Evolutionary conservation across 1,140 invertebrate genomes (phyloP).

Genomic region (Drosophila mauritiana): DNA sequence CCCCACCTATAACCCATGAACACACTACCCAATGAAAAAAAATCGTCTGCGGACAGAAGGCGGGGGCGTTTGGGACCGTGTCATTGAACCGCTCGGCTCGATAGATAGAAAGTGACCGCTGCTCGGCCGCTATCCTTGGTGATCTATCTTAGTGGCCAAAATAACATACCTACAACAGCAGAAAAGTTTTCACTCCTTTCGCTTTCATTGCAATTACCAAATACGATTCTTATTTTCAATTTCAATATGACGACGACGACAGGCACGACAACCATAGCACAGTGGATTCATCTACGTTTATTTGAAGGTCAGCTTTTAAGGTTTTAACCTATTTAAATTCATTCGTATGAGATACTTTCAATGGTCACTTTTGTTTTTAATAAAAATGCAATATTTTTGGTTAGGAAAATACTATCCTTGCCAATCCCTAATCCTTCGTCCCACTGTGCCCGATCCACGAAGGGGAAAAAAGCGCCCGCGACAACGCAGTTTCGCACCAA

Average conservation of each 20-base stretch:
- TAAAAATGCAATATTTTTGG: neutral
- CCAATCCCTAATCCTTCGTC: neutral
- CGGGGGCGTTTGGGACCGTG: slow-evolving; percentile 50
- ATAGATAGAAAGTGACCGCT: slow-evolving; percentile 71
- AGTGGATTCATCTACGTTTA: slow-evolving; percentile 7
- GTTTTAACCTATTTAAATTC: neutral
- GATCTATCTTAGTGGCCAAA: slow-evolving; percentile 81
- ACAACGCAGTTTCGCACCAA: slow-evolving; percentile 81
- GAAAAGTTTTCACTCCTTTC: slow-evolving; percentile 80
- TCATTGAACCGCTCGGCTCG: slow-evolving; percentile 61
- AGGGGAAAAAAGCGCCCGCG: slow-evolving; percentile 44
- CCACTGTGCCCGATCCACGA: slow-evolving; percentile 57
- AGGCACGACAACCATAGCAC: slow-evolving; percentile 57
- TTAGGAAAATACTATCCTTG: neutral
- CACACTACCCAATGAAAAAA: slow-evolving; percentile 9
- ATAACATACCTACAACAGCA: slow-evolving; percentile 44
- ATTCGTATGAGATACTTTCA: too few relatives aligned
- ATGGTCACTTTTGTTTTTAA: too few relatives aligned
- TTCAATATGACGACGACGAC: slow-evolving; percentile 81
- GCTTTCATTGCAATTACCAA: slow-evolving; percentile 83
- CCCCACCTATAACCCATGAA: slow-evolving; percentile 15
- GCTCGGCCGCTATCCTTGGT: slow-evolving; percentile 68
- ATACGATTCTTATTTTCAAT: slow-evolving; percentile 84
- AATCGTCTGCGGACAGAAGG: slow-evolving; percentile 3
- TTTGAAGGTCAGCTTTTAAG: slow-evolving; percentile 14